Base-by-base conservation (phyloP, 2,797 vertebrate genomes). In the Pogoniulus pusillus region DNA sequence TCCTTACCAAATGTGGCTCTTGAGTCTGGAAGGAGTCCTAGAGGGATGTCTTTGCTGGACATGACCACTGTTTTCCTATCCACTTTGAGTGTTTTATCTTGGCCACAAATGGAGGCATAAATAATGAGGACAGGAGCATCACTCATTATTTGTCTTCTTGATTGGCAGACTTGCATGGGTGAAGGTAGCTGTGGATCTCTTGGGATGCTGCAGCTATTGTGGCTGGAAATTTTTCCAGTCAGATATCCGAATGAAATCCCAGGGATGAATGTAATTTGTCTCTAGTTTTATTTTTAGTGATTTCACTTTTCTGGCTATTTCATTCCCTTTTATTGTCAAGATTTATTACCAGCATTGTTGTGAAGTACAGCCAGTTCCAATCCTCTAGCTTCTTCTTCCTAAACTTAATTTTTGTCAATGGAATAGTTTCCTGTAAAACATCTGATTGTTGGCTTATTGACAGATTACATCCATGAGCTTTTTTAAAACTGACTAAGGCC, bases 351-450 rank as follows among this genome's bases (percentile, higher is more conserved):
- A 80, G 63, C 39, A 30, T 35, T 81, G 64, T 78, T 82, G 91
- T 91, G 70, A 95, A 93, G 63, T 81, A 43, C 70, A 90, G 91
- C 79, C 90, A 95, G 70, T 75, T 90, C 79, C 63, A 93, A 57
- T 69, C 39, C 57, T 91, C 83, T 51, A 79, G 5, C 63, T 90
- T 57, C 75, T 90, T 87, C 59, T 78, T 91, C 85, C 70, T 88
- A 91, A 92, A 90, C 79, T 93, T 93, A 90, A 78, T 93, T 95
- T 95, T 95, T 92, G 85, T 95, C 92, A 94, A 95, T 89, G 91
- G 55, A 95, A 89, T 85, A 85, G 53, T 81, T 96, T 96, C 93
- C 93, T 87, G 91, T 96, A 91, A 96, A 92, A 78, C 2, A 3
- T 81, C 23, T 88, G 89, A 81, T 85, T 83, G 66, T 88, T 92